These are phyloP conservation scores for Osmerus eperlanus DNA, from an alignment of 2,113 vertebrate species.

Conservation along the genomic window DNA sequence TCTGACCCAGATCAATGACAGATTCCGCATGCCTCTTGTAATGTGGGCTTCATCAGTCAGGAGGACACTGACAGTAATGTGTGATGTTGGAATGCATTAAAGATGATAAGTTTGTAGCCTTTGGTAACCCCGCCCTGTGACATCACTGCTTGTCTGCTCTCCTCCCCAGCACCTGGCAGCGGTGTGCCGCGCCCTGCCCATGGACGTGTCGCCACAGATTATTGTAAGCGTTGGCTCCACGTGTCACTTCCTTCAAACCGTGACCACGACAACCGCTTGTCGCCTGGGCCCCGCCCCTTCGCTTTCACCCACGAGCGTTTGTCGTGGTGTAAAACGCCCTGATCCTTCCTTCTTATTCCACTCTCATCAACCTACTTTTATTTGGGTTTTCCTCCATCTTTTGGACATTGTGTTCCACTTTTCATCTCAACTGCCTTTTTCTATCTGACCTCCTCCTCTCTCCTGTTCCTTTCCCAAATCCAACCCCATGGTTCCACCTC, in stretches of 20 bases:
- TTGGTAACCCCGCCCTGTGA: not conserved
- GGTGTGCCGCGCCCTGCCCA: conserved; percentile 14
- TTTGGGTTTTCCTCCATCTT: too few species aligned
- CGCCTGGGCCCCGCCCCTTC: not conserved
- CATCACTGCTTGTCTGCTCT: conserved; percentile 2
- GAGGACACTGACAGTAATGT: not conserved
- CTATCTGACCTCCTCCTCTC: not conserved
- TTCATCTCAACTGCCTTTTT: not conserved
- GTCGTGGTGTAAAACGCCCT: conserved; percentile 2
- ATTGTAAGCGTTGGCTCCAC: conserved; percentile 12
- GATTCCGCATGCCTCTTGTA: too few species aligned
- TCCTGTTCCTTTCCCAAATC: not conserved
- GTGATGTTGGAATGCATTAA: not conserved
- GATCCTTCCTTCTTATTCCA: not conserved
- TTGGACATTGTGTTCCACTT: too few species aligned
- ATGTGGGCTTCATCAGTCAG: too few species aligned
- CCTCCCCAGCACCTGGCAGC: conserved; percentile 11
- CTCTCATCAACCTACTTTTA: not conserved
- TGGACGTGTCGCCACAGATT: conserved; percentile 13
- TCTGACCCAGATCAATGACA: too few species aligned
- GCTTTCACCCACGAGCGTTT: not conserved
- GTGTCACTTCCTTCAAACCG: not conserved
- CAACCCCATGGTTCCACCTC: not conserved
- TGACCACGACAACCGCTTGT: not conserved
- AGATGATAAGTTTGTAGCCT: too few species aligned